phyloP scores from a whole-genome alignment of 2,113 vertebrate species.

The Rhagologus leucostigma region DNA sequence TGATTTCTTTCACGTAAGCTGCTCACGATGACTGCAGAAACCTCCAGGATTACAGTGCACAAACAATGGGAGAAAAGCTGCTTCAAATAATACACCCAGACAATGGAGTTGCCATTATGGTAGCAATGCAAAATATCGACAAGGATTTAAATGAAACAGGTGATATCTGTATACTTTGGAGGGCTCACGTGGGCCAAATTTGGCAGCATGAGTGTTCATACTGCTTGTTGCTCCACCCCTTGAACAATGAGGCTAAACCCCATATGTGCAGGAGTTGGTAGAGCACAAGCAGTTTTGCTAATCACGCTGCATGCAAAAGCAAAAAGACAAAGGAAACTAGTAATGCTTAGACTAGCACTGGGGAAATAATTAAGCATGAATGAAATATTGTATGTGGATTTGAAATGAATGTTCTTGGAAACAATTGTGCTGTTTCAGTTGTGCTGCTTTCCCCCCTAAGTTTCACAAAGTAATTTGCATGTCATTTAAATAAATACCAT shows the following conservation, averaged over 20 bases:
- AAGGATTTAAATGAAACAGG: conserved; percentile 6
- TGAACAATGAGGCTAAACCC: conserved; percentile 60
- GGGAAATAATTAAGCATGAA: conserved; percentile 53
- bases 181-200: conserved; percentile 17
- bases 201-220: conserved; percentile 26
- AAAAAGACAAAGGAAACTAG: conserved; percentile 59
- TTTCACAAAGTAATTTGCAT: conserved; percentile 57
- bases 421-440: conserved; percentile 49
- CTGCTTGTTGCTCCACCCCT: conserved; percentile 38
- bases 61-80: conserved; percentile 55
- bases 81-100: conserved; percentile 51
- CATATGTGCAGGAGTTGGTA: conserved; percentile 22
- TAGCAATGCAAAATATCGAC: conserved; percentile 12
- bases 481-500: conserved; percentile 52
- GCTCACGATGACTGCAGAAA: conserved; percentile 35
- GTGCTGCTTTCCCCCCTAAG: conserved; percentile 12
- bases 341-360: conserved; percentile 14
- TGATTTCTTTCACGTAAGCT: conserved; percentile 58
- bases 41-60: conserved; percentile 55
- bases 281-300: conserved; percentile 22
- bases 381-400: conserved; percentile 46
- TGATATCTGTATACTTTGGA: conserved; percentile 12
- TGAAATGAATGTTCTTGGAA: conserved; percentile 42
- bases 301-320: conserved; percentile 37
- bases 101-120: conserved; percentile 29